These are phyloP conservation scores for Habroteleia sp. DNA, from an alignment of 2,888 invertebrate genomes.

Conservation along the genomic window DNA sequence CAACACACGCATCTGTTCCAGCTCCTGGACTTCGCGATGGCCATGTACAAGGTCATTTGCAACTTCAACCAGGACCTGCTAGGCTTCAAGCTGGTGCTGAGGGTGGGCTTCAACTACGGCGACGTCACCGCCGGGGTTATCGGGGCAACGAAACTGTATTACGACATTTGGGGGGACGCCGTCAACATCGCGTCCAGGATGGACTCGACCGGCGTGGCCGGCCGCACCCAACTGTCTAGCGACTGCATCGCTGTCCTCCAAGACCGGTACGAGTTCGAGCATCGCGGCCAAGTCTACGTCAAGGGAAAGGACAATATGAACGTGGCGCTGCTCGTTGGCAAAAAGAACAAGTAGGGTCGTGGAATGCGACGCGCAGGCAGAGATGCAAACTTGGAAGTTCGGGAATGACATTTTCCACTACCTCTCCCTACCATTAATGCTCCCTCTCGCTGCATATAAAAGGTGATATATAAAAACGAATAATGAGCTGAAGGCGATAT, in stretches of 20 bases:
- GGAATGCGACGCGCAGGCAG: too few species aligned
- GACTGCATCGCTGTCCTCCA: slow-evolving; percentile 87
- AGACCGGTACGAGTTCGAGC: slow-evolving; percentile 91
- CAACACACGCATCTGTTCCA: slow-evolving; percentile 91
- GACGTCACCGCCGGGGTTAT: slow-evolving; percentile 98
- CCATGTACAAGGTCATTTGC: slow-evolving; percentile 92
- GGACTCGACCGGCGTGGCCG: slow-evolving; percentile 96
- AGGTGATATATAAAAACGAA: too few species aligned
- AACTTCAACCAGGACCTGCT: slow-evolving; percentile 94
- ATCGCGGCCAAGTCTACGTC: slow-evolving; percentile 96
- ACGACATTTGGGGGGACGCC: slow-evolving; percentile 99
- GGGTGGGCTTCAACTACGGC: slow-evolving; percentile 95
- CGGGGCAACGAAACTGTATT: slow-evolving; percentile 96
- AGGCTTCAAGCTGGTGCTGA: slow-evolving; percentile 92
- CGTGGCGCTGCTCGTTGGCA: slow-evolving; percentile 88
- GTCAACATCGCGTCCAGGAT: slow-evolving; percentile 98
- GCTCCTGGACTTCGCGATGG: slow-evolving; percentile 95
- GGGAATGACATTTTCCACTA: too few species aligned
- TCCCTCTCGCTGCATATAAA: too few species aligned
- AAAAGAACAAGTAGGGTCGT: slow-evolving; percentile 77
- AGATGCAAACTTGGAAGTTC: too few species aligned
- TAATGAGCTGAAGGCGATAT: too few species aligned
- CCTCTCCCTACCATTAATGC: too few species aligned
- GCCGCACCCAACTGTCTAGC: slow-evolving; percentile 91
- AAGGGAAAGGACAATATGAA: slow-evolving; percentile 98